Conservation (phyloP, 1,140 invertebrate species). For the Agrilus planipennis region DNA sequence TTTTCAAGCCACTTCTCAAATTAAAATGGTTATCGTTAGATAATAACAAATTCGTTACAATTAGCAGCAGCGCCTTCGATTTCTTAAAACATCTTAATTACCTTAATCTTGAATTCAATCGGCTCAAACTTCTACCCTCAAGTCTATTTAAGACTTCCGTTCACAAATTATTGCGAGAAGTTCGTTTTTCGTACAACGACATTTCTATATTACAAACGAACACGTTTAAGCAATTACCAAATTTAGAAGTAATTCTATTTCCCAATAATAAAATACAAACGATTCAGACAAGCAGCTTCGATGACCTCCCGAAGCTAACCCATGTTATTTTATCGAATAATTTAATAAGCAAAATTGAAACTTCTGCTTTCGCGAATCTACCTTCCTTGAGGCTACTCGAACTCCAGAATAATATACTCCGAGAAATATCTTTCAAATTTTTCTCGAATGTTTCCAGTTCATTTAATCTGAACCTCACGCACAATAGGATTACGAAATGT, state of each 20-base stretch:
- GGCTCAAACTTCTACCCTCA: constrained; percentile 47
- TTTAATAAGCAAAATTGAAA: constrained; percentile 46
- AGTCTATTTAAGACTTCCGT: constrained; percentile 54
- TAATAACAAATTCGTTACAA: constrained; percentile 69
- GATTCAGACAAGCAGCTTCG: constrained; percentile 46
- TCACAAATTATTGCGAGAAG: constrained; percentile 62
- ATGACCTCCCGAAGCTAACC: constrained; percentile 51
- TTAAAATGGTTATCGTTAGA: constrained; percentile 78
- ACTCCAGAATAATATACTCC: constrained; percentile 58
- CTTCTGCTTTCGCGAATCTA: constrained; percentile 52
- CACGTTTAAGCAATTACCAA: constrained; percentile 50
- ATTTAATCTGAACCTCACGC: constrained; percentile 53
- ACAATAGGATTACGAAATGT: constrained; percentile 51
- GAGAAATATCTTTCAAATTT: constrained; percentile 49
- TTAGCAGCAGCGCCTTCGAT: constrained; percentile 48
- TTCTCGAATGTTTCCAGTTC: constrained; percentile 56
- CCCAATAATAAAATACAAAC: constrained; percentile 55
- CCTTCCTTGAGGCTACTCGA: constrained; percentile 56
- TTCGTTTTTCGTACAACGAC: constrained; percentile 64
- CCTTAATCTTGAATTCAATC: constrained; percentile 77
- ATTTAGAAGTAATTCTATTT: constrained; percentile 56
- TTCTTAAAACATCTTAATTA: constrained; percentile 60
- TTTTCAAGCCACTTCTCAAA: constrained; percentile 54
- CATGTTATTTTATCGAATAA: constrained; percentile 60
- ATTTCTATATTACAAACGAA: constrained; percentile 45